Evolutionary conservation across 2,113 vertebrate species (phyloP).

Genomic region (Furnarius figulus): DNA sequence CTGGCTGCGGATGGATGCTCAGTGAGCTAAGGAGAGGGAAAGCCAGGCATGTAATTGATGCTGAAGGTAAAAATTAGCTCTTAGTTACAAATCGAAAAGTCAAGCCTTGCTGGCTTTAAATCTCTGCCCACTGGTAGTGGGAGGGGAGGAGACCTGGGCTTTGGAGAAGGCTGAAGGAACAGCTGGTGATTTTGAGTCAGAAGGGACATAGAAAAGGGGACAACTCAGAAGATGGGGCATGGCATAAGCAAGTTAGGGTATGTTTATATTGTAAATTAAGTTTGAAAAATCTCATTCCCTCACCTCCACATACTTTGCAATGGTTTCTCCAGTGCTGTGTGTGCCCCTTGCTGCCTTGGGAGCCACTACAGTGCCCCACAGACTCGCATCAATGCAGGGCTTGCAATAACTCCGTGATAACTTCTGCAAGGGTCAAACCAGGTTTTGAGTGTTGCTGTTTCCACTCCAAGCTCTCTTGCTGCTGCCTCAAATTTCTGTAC

Average conservation of each 20-base stretch:
- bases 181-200: not conserved
- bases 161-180: not conserved
- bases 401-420: rapidly evolving
- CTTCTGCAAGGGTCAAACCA: not conserved
- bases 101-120: not conserved
- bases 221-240: not conserved
- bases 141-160: not conserved
- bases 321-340: not conserved
- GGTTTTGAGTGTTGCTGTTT: not conserved
- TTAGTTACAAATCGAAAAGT: not conserved
- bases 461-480: not conserved
- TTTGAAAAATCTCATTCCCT: not conserved
- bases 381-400: rapidly evolving
- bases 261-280: not conserved
- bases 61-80: not conserved
- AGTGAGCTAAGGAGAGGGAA: not conserved
- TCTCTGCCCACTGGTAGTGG: not conserved
- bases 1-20: not conserved
- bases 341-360: not conserved
- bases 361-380: not conserved
- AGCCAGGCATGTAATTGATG: not conserved
- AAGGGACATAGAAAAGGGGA: not conserved
- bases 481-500: not conserved
- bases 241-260: not conserved
- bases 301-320: not conserved